Evolutionary conservation across 1,140 invertebrate species (phyloP).

Genomic region (Microplitis mediator): DNA sequence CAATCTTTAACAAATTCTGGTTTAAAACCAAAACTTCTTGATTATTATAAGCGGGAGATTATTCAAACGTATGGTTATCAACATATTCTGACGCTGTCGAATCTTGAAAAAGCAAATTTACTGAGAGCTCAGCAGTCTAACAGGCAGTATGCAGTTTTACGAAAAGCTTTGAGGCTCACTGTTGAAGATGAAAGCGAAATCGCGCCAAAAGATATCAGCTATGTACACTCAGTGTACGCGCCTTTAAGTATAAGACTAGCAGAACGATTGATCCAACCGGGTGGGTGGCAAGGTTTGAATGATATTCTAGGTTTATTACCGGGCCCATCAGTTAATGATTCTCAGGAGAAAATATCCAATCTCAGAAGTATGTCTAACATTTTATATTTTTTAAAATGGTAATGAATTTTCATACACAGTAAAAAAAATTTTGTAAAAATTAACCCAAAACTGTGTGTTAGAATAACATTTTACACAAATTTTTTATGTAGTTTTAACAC

Average conservation of each 20-base stretch:
- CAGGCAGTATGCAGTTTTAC: conserved; percentile 72
- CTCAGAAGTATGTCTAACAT: conserved; percentile 59
- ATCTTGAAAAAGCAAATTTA: conserved; percentile 87
- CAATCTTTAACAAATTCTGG: conserved; percentile 89
- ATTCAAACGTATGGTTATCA: conserved; percentile 89
- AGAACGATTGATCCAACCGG: conserved; percentile 82
- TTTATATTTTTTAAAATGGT: not conserved
- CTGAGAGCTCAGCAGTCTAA: conserved; percentile 74
- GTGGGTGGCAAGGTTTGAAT: conserved; percentile 79
- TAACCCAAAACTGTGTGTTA: too few relatives aligned
- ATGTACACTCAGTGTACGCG: conserved; percentile 93
- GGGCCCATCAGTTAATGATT: conserved; percentile 62
- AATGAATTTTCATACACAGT: not conserved
- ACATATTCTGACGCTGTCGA: conserved; percentile 81
- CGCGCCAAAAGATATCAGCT: conserved; percentile 87
- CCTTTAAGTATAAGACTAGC: conserved; percentile 88
- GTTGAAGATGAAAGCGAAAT: conserved; percentile 87
- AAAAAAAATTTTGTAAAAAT: too few relatives aligned
- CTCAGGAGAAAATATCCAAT: conserved; percentile 30
- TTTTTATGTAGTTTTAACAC: too few relatives aligned
- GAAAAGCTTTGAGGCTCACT: conserved; percentile 80
- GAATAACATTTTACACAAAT: too few relatives aligned
- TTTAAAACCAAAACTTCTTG: conserved; percentile 86
- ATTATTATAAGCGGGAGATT: conserved; percentile 92
- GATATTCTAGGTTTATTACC: conserved; percentile 71